Conservation (phyloP, 2,888 invertebrate genomes). For the Nysson spinosus region DNA sequence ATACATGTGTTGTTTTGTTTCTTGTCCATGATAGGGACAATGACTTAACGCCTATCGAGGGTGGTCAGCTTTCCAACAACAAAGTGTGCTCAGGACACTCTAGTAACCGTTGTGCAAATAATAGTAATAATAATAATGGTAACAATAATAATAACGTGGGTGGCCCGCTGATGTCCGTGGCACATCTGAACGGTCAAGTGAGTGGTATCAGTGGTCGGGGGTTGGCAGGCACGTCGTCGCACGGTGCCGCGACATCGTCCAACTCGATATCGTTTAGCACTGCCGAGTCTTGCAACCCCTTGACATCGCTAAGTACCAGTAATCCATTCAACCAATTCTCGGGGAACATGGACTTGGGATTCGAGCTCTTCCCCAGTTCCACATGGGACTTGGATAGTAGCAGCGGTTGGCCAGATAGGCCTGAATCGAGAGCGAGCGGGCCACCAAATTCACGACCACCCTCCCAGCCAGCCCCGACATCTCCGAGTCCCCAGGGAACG, state of each 20-base stretch:
- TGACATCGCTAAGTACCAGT: slow-evolving; percentile 68
- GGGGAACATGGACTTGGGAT: slow-evolving; percentile 81
- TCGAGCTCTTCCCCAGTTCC: slow-evolving; percentile 83
- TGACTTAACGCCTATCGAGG: slow-evolving; percentile 75
- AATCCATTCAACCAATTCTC: slow-evolving; percentile 71
- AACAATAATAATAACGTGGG: slow-evolving; percentile 80
- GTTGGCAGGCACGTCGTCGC: slow-evolving; percentile 57
- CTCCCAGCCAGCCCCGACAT: slow-evolving; percentile 80
- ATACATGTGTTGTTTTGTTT: slow-evolving; percentile 64
- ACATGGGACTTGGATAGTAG: slow-evolving; percentile 80
- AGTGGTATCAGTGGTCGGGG: slow-evolving; percentile 69
- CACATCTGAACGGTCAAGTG: slow-evolving; percentile 83
- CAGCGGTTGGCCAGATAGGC: slow-evolving; percentile 76
- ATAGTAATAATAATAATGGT: slow-evolving; percentile 73
- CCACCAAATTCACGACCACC: slow-evolving; percentile 81
- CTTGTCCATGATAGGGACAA: slow-evolving; percentile 74
- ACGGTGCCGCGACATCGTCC: slow-evolving; percentile 62
- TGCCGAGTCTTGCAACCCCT: slow-evolving; percentile 71
- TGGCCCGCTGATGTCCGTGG: slow-evolving; percentile 86
- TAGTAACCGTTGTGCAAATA: slow-evolving; percentile 74
- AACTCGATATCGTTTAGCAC: slow-evolving; percentile 72
- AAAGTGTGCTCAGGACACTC: slow-evolving; percentile 75
- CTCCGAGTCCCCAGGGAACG: slow-evolving; percentile 76
- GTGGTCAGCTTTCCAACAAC: slow-evolving; percentile 77
- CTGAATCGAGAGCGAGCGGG: slow-evolving; percentile 83